Base-by-base conservation (phyloP, 2,888 invertebrate species). In the Drosophila acutilabella region DNA sequence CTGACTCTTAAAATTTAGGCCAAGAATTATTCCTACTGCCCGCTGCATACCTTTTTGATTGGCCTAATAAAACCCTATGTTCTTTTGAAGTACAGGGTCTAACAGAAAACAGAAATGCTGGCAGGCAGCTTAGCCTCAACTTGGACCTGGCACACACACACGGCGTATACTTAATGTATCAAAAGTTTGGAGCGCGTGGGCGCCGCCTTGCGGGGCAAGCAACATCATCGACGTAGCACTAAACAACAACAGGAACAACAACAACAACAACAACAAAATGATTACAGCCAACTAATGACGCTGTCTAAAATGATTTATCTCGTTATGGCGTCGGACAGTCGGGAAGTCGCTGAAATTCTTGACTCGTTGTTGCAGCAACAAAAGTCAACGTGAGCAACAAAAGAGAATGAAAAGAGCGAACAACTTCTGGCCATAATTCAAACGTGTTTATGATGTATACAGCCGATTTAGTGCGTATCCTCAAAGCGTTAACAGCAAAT, bases 241-340 rank as follows among this genome's bases (percentile, higher is more conserved):
- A 36, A 36, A 36, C 36, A 64, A 40, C 53, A 71, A 56, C 58
- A 65, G 53, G 20, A 20, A 20, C 4, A 20, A 20, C 20, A 20
- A 20, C 64, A 68, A 10, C 40, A 14, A 50, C 52, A 73, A 66
- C 53, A 77, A 61, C 77, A 81, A 89, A 84, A 89, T 89, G 87
- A 89, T 88, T 87, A 88, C 81, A 75, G 80, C 75, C 88, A 89
- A 88, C 89, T 89, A 90, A 89, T 88, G 90, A 89, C 81, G 89
- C 89, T 87, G 81, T 88, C 86, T 86, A 79, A 89, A 89, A 89
- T 90, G 90, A 89, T 89, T 90, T 89, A 89, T 89, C 88, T 89
- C 81, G 89, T 84, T 78, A 80, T 78, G 87, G 75, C 70, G 74
- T 74, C 71, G 67, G 47, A 54, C 56, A 70, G 78, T 58, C 69